Base-by-base conservation (phyloP, 35 echinoderm and acorn worm species). In the Lytechinus variegatus region DNA sequence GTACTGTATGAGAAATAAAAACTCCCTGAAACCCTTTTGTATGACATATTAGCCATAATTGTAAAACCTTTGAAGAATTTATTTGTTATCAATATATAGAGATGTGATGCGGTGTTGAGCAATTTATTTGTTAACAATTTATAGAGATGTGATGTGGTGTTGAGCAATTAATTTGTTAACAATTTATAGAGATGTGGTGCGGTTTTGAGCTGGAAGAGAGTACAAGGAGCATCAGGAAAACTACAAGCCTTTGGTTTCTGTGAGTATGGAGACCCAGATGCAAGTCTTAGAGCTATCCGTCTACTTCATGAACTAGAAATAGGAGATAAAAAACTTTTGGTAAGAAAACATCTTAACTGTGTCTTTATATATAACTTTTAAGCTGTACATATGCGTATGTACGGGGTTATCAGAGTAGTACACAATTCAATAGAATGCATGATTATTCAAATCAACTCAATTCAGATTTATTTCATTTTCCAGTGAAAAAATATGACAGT, bases 171-270 rank as follows among this genome's bases (percentile, higher is more conserved):
- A 44, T 44, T 44, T 44, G 33, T 44, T 44, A 44, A 14, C 66
- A 79, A 79, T 79, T 6, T 52, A 9, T 86, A 99, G 98, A 98
- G 92, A 96, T 99, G 98, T 90, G 98, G 98, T 27, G 16, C 88
- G 27, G 95, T 99, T 21, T 52, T 97, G 79, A 99, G 96, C 91
- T 99, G 98, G 98, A 99, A 99, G 95, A 92, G 98, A 66, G 97
- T 99, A 3, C 97, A 99, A 89, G 98, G 98, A 95, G 98, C 98
- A 16, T 98, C 98, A 8, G 98, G 98, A 16, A 99, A 99, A 57
- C 92, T 99, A 61, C 98, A 99, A 94, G 98, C 98, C 0, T 99
- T 99, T 96, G 98, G 98, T 24, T 99, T 99, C 94, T 99, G 98
- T 96, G 98, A 99, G 91, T 99, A 99, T 95, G 96, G 87, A 27